Conservation (phyloP, 1,140 invertebrate species). For the Brachionus rotundiformis region DNA sequence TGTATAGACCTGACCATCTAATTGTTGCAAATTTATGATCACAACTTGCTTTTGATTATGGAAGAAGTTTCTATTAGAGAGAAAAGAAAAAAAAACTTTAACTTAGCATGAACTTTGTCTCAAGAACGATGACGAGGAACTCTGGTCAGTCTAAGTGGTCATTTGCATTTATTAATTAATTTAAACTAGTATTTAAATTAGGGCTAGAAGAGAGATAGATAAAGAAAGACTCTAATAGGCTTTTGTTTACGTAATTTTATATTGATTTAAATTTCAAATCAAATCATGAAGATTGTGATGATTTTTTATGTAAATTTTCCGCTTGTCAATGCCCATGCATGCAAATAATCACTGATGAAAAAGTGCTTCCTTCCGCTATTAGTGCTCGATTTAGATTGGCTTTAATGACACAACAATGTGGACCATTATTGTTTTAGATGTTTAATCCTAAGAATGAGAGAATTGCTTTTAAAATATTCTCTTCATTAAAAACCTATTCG, state of each 20-base stretch:
- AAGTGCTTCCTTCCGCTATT: not conserved
- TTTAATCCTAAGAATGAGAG: not conserved
- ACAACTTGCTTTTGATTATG: not conserved
- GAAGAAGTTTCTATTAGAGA: not conserved
- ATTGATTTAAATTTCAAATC: constrained; percentile 44
- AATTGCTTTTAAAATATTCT: constrained; percentile 6
- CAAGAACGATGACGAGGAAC: too few relatives aligned
- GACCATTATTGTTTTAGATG: not conserved
- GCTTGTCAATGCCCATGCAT: constrained; percentile 33
- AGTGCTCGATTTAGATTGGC: too few relatives aligned
- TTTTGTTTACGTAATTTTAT: constrained; percentile 37
- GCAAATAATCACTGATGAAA: not conserved
- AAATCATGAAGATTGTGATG: not conserved
- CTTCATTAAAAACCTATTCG: not conserved
- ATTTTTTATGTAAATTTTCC: constrained; percentile 32
- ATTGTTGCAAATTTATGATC: constrained; percentile 4
- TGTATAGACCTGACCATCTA: not conserved
- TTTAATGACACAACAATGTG: not conserved
- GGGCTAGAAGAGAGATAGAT: too few relatives aligned
- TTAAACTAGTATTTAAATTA: too few relatives aligned
- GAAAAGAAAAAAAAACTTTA: not conserved
- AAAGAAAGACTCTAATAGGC: not conserved
- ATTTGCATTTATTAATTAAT: constrained; percentile 36
- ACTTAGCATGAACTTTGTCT: not conserved
- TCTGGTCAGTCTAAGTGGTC: too few relatives aligned